Evolutionary conservation across 2,797 vertebrate genomes (phyloP).

Genomic region (Darevskia nairensis): DNA sequence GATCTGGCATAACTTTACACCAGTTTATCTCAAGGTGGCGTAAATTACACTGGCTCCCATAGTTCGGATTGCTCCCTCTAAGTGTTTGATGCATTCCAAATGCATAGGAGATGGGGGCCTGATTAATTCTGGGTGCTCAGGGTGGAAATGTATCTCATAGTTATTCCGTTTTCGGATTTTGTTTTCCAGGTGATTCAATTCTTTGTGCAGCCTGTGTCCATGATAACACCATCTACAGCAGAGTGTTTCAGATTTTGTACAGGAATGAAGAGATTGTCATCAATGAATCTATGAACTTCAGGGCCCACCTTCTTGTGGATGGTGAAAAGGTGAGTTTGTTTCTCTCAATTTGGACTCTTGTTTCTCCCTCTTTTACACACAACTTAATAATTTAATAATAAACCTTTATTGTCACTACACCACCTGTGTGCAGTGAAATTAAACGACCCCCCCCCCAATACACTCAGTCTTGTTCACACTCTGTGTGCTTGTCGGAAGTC

Average conservation of each 20-base stretch:
- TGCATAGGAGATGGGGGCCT: neutral
- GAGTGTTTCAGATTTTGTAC: conserved; percentile 96
- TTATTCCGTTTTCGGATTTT: too few relatives aligned
- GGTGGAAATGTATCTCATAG: conserved; percentile 14
- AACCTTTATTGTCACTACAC: too few relatives aligned
- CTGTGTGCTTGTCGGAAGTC: too few relatives aligned
- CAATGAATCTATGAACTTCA: conserved; percentile 90
- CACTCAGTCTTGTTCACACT: too few relatives aligned
- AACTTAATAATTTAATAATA: neutral
- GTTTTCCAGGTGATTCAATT: conserved; percentile 84
- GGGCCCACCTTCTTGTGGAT: conserved; percentile 92
- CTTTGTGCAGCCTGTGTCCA: conserved; percentile 85
- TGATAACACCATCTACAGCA: conserved; percentile 87
- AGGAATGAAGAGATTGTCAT: conserved; percentile 93
- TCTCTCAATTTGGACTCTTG: neutral
- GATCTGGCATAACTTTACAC: too few relatives aligned
- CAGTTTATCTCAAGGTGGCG: too few relatives aligned
- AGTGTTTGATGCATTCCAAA: conserved; percentile 33
- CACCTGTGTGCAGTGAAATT: too few relatives aligned
- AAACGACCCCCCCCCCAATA: too few relatives aligned
- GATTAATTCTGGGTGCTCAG: conserved; percentile 12
- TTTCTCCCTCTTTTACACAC: too few relatives aligned
- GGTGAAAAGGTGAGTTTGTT: conserved; percentile 89
- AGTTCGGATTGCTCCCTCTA: conserved; percentile 4
- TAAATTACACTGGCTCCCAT: neutral